These are phyloP conservation scores for Drosophila prolongata DNA, from an alignment of 2,888 invertebrate genomes.

Conservation along the genomic window DNA sequence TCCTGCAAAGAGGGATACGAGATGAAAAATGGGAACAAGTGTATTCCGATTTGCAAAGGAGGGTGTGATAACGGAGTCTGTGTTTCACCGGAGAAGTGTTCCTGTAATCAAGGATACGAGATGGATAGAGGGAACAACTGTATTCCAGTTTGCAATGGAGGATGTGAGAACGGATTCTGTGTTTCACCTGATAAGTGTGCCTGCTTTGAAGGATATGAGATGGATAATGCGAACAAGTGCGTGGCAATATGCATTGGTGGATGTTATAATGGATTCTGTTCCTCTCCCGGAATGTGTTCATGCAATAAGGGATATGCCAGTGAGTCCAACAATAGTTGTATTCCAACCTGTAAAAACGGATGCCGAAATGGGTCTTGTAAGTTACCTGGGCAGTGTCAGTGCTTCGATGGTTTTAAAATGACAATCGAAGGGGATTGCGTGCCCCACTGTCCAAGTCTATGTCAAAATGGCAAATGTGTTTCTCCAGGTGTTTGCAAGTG, in stretches of 20 bases:
- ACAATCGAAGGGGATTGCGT: neutral
- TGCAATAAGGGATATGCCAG: conserved; percentile 23
- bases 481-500: conserved; percentile 89
- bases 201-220: too few species aligned
- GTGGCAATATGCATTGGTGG: too few species aligned
- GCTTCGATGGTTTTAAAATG: neutral
- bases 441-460: neutral
- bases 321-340: too few species aligned
- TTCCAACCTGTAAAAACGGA: too few species aligned
- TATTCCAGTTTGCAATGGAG: too few species aligned
- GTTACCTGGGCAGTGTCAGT: neutral
- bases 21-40: too few species aligned
- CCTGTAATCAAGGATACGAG: conserved; percentile 21
- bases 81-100: conserved; percentile 21
- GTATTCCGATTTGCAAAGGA: too few species aligned
- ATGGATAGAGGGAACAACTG: neutral
- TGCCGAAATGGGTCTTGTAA: conserved; percentile 81
- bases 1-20: too few species aligned
- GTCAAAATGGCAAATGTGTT: conserved; percentile 86
- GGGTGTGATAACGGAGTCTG: conserved; percentile 15
- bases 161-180: too few species aligned
- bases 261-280: too few species aligned
- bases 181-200: too few species aligned
- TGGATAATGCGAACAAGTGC: too few species aligned
- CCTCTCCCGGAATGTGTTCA: conserved; percentile 1